A percentile compares a stretch with the other conserved stretches of the same genome.
phyloP scores from a whole-genome alignment of 2,113 vertebrate genomes.

The Microtus ochrogaster region DNA sequence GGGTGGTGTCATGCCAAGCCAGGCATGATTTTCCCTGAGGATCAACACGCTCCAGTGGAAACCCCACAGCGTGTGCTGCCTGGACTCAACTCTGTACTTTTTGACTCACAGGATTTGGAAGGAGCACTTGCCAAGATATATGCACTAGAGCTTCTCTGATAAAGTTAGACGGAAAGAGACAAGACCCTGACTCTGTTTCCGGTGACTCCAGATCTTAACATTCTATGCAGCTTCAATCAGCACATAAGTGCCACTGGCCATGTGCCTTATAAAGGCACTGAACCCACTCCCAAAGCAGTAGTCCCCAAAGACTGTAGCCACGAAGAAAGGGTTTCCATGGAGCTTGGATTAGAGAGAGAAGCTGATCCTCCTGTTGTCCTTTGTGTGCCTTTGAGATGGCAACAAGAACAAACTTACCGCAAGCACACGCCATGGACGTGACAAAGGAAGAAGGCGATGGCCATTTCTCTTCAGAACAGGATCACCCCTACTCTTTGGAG shows the following conservation, averaged over 20 bases:
- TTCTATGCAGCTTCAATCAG: neutral
- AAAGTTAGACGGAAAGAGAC: neutral
- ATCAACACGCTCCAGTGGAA: rapidly evolving
- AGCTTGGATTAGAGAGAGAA: neutral
- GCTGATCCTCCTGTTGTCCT: rapidly evolving
- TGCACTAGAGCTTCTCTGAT: rapidly evolving
- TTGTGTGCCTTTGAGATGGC: neutral
- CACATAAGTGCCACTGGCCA: neutral
- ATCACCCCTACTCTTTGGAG: neutral
- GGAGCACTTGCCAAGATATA: neutral
- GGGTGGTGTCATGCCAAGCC: rapidly evolving
- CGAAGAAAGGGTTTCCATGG: neutral
- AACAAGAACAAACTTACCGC: no score
- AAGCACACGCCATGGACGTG: neutral
- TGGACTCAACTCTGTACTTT: neutral
- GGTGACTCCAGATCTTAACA: neutral
- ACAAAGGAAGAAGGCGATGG: neutral
- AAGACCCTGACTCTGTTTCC: neutral
- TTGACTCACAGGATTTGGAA: neutral
- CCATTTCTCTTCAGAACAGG: neutral
- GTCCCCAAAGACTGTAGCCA: neutral
- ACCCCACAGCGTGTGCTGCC: rapidly evolving
- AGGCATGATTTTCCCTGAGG: no score
- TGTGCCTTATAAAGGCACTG: neutral
- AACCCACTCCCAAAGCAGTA: rapidly evolving